Evolutionary conservation across 2,113 vertebrate species (phyloP), one percentile per base, ranked within the genome.

Genomic region (Grallaria varia): DNA sequence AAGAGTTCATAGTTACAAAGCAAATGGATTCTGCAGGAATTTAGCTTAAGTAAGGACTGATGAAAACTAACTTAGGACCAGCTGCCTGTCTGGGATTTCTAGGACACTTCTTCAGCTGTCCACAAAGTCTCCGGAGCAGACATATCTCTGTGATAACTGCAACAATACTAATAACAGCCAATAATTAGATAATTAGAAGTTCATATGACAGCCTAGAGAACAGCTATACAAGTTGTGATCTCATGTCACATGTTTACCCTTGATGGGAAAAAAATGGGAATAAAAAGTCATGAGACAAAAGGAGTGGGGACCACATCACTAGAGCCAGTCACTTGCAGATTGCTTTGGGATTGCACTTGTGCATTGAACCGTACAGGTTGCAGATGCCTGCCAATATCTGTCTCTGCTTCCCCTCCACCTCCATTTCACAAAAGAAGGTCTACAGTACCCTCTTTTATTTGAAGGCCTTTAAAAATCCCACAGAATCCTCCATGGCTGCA

Each of bases 391-490:
- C 83, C 90, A 84, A 59, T 71, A 33, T 69, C 55, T 85, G 75
- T 59, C 45, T 90, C 67, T 88, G 55, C 50, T 76, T 90, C 31
- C 62, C n/a, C n/a, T 90, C 67, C 79, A 88, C 76, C 56, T 94
- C 45, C 63, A 79, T 42, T 62, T 87, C 25, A 91, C 39, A 78
- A 71, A 91, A 69, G 74, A 68, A 77, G 28, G 15, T 88, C 79
- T 55, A 80, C 50, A 80, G 76, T 90, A 42, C 30, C 63, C 50
- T 86, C 42, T 90, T 92, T 92, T 77, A 89, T 89, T 78, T 69
- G 44, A 67, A 88, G 39, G 42, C 35, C 59, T 93, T 93, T 94
- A 75, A 95, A 95, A 93, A 75, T 90, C 82, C 73, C 56, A 45
- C 37, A 67, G 79, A 90, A 81, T 89, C 75, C 72, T 90, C 35